phyloP scores from a whole-genome alignment of 1,140 invertebrate genomes.

The Euborellia annulipes region DNA sequence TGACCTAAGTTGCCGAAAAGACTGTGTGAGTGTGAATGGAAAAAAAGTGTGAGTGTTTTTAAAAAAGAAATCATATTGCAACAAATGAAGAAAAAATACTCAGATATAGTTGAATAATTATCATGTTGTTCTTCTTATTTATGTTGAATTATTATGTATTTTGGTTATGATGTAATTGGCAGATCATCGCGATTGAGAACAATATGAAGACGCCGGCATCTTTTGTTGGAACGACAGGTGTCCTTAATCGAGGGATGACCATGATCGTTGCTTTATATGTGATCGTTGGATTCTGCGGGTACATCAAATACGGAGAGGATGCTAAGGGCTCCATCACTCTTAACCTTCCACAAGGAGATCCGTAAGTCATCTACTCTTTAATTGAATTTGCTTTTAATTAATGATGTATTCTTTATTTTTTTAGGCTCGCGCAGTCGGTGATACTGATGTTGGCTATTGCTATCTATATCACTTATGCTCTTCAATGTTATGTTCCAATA shows the following conservation, averaged over 20 bases:
- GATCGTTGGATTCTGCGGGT: conserved; percentile 64
- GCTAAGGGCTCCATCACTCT: conserved; percentile 53
- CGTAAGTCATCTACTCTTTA: conserved; percentile 40
- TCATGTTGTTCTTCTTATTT: no score
- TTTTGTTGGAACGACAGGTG: conserved; percentile 52
- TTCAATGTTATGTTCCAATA: conserved; percentile 90
- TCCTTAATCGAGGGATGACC: conserved; percentile 62
- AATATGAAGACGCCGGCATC: conserved; percentile 65
- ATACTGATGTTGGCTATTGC: conserved; percentile 71
- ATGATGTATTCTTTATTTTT: conserved; percentile 21
- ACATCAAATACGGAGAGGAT: conserved; percentile 53
- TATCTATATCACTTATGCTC: conserved; percentile 76
- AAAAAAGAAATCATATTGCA: no score
- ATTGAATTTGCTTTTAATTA: conserved; percentile 38
- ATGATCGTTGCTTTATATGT: conserved; percentile 57
- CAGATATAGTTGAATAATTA: no score
- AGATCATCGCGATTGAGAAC: conserved; percentile 73
- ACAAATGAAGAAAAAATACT: no score
- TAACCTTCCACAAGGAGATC: conserved; percentile 42
- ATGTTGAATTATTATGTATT: no score
- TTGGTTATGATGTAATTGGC: no score
- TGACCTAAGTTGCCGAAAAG: no score
- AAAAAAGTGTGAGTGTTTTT: no score
- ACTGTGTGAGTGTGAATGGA: no score
- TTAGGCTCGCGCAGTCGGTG: conserved; percentile 61